Percentiles rank a stretch among this genome's conserved stretches.
Evolutionary conservation across 1,140 invertebrate genomes (phyloP).

Genomic region (Drosophila leontia): DNA sequence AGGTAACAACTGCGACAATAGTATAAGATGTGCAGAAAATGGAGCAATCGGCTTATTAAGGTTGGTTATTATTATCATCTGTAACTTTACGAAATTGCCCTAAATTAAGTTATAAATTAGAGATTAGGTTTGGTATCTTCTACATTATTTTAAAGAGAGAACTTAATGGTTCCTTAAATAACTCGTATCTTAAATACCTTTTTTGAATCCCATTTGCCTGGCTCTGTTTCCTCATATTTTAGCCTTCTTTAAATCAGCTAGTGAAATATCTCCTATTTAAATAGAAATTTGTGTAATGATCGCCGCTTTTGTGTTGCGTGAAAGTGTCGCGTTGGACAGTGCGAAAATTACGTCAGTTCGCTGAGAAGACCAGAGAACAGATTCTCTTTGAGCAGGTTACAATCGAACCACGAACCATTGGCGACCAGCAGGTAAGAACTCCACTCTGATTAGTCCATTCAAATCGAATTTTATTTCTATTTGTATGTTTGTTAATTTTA

Average conservation of each 20-base stretch:
- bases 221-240: neutral
- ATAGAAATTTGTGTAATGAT: slow-evolving; percentile 37
- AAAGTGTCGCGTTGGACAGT: slow-evolving; percentile 29
- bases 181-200: neutral
- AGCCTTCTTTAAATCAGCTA: neutral
- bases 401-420: slow-evolving; percentile 14
- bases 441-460: slow-evolving; percentile 46
- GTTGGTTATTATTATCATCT: no score
- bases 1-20: no score
- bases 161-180: neutral
- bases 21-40: no score
- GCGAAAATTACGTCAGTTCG: slow-evolving; percentile 38
- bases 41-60: no score
- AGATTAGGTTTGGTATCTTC: no score
- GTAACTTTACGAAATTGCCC: no score
- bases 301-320: slow-evolving; percentile 1
- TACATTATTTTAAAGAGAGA: no score
- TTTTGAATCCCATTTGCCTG: slow-evolving; percentile 24
- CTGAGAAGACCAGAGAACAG: slow-evolving; percentile 22
- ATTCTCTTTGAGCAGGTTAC: slow-evolving; percentile 17
- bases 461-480: slow-evolving; percentile 22
- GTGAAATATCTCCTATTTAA: slow-evolving; percentile 9
- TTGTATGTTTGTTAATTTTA: slow-evolving; percentile 12
- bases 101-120: neutral
- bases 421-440: slow-evolving; percentile 42